Evolutionary conservation across 2,888 invertebrate genomes (phyloP), one percentile per base, ranked within the genome.

Genomic region (Eledona agricola): DNA sequence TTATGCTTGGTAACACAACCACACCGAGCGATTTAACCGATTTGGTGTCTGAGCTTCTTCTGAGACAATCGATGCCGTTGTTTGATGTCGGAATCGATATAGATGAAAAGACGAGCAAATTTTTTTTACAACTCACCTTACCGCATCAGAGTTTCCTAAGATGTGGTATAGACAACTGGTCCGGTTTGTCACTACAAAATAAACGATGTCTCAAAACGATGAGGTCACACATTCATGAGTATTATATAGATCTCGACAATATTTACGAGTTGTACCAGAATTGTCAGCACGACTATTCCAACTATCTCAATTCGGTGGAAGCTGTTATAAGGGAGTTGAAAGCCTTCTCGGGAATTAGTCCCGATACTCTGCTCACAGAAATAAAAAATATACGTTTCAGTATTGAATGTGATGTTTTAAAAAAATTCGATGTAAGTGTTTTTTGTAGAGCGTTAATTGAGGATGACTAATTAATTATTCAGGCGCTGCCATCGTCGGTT

Each of bases 71-170:
- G 1, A 58, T 66, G 51, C 65, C 63, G 3, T 34, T 67, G 16
- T 60, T 69, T 32, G 62, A 67, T 20, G 51, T 67, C 1, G 60
- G 59, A 4, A 19, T 66, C 15, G 66, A 63, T 29, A 49, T 66
- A 9, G 66, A 65, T 37, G 45, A 47, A 11, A 29, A 57, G 7
- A 50, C 59, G 4, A 53, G 58, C 1, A 58, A 55, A 16, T 3
- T 42, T 11, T n/a, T 10, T 26, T 66, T 64, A 43, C 47, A 66
- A 64, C 50, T 67, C 32, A 60, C 52, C 45, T 32, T 64, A 28
- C 65, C 65, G 1, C 55, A 58, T 3, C 49, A 52, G 37, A 55
- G 55, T 40, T 56, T 57, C 7, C 29, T 60, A 10, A 12, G 31
- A 2, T 31, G 29, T 1, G 32, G 43, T 2, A 11, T 56, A 4